Base-by-base conservation (phyloP, 2,797 vertebrate genomes). In the Pteropus rufus region DNA sequence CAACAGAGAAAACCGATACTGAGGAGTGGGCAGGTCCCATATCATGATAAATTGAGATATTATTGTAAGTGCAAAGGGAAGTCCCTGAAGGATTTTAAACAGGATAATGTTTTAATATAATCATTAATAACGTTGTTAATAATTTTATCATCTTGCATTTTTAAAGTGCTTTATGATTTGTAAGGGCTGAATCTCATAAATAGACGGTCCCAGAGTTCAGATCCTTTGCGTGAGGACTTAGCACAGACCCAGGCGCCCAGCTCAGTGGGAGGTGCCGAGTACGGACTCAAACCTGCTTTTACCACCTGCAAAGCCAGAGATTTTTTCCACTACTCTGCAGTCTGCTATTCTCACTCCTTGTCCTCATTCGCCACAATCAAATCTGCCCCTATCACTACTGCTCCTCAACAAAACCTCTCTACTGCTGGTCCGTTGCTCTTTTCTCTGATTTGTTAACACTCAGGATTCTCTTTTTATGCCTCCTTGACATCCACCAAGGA, bases 91-190 rank as follows among this genome's bases (percentile, higher is more conserved):
- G n/a, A 21, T 81, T 84, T 89, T 92, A 80, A 86, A 34, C 15
- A 64, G 11, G 23, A 85, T 15, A 75, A 49, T 84, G 14, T 70
- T 93, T 95, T 86, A 39, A 83, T 81, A 62, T 54, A 26, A 86
- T 89, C n/a, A 49, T 89, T 91, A 93, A 56, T 72, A 79, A 54
- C 23, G 64, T 26, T 41, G 31, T 31, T 86, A 91, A 91, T 80
- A 67, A 62, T 41, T 84, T 60, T 89, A 69, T 79, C 34, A 83
- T 84, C 56, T 91, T 89, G 44, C 39, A 65, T 86, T 95, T 96
- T 76, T 46, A 52, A 94, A 91, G 31, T 72, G 39, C 36, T 80
- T 80, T 91, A 93, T 39, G 64, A 29, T 62, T 64, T 72, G 0
- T 87, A 84, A 92, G 73, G n/a, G 19, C 23, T 58, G 21, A 46